Conservation (phyloP, 2,888 invertebrate species). For the Apocheima hispidaria region DNA sequence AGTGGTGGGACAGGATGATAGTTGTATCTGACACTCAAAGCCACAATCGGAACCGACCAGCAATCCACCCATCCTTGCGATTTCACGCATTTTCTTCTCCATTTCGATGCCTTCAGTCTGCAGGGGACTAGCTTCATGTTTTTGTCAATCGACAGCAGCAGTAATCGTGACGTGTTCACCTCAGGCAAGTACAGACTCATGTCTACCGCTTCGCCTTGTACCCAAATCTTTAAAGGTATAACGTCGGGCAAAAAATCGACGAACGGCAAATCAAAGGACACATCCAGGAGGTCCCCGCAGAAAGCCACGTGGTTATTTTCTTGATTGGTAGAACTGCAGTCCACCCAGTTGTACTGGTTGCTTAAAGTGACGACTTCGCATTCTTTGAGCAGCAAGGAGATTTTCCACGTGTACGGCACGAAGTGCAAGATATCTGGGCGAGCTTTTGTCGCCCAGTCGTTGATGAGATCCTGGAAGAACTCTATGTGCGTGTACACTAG, state of each 20-base stretch:
- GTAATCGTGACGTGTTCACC: conserved; percentile 94
- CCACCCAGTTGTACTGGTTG: conserved; percentile 99
- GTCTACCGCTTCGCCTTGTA: conserved; percentile 97
- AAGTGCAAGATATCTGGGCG: conserved; percentile 97
- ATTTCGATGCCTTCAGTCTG: conserved; percentile 87
- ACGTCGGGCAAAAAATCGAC: conserved; percentile 96
- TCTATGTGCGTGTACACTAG: conserved; percentile 98
- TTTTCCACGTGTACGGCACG: conserved; percentile 98
- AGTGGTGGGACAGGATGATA: conserved; percentile 97
- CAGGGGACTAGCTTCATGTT: conserved; percentile 93
- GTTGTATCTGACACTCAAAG: conserved; percentile 94
- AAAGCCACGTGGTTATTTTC: conserved; percentile 98
- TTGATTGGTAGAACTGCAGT: conserved; percentile 97
- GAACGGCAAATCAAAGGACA: conserved; percentile 97
- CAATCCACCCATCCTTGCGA: conserved; percentile 96
- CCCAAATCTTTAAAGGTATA: conserved; percentile 95
- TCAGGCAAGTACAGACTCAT: conserved; percentile 96
- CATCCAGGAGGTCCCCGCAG: conserved; percentile 96
- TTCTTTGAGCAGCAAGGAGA: conserved; percentile 95
- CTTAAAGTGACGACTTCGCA: conserved; percentile 97
- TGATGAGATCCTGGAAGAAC: conserved; percentile 97
- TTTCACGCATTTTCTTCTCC: conserved; percentile 92
- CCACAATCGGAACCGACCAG: conserved; percentile 98
- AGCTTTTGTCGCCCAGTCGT: conserved; percentile 98
- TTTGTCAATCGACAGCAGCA: conserved; percentile 93